phyloP scores from a whole-genome alignment of 2,888 invertebrate species.

The Ischnus inquisitorius region DNA sequence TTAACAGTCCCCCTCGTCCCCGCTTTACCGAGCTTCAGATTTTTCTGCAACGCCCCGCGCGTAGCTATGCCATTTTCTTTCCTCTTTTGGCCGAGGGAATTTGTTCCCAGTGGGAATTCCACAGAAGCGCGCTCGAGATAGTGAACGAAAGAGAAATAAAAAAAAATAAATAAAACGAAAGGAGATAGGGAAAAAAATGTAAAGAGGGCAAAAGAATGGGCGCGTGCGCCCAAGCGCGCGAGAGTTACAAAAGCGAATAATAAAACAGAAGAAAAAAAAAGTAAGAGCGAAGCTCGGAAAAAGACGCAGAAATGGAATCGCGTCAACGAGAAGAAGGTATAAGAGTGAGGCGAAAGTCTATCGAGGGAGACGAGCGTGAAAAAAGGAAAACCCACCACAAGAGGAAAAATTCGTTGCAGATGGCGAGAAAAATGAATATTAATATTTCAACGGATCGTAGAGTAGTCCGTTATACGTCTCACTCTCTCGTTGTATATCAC shows the following conservation, averaged over 20 bases:
- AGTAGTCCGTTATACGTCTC: not conserved
- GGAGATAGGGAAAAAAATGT: not conserved
- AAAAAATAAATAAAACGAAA: not conserved
- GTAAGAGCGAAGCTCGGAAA: slow-evolving; percentile 3
- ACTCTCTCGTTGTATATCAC: slow-evolving; percentile 35
- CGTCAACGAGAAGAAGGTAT: slow-evolving; percentile 42
- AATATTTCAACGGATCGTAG: slow-evolving; percentile 62
- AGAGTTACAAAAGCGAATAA: slow-evolving; percentile 20
- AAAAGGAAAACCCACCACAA: not conserved
- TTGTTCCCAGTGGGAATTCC: slow-evolving; percentile 60
- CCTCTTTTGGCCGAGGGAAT: slow-evolving; percentile 60
- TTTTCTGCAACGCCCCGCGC: slow-evolving; percentile 42
- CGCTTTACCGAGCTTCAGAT: slow-evolving; percentile 39
- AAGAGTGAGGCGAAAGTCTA: not conserved
- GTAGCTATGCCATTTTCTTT: slow-evolving; percentile 65
- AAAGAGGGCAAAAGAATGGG: slow-evolving; percentile 15
- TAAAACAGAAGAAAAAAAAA: slow-evolving; percentile 3
- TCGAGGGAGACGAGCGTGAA: not conserved
- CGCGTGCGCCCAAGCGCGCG: not conserved
- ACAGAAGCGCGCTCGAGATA: slow-evolving; percentile 4
- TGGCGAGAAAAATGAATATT: slow-evolving; percentile 70
- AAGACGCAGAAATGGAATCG: slow-evolving; percentile 58
- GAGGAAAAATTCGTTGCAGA: slow-evolving; percentile 18
- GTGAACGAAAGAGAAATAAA: slow-evolving; percentile 42
- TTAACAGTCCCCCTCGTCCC: slow-evolving; percentile 2